These are phyloP conservation scores for Cotesia typhae DNA, from an alignment of 1,140 invertebrate genomes.

Conservation along the genomic window DNA sequence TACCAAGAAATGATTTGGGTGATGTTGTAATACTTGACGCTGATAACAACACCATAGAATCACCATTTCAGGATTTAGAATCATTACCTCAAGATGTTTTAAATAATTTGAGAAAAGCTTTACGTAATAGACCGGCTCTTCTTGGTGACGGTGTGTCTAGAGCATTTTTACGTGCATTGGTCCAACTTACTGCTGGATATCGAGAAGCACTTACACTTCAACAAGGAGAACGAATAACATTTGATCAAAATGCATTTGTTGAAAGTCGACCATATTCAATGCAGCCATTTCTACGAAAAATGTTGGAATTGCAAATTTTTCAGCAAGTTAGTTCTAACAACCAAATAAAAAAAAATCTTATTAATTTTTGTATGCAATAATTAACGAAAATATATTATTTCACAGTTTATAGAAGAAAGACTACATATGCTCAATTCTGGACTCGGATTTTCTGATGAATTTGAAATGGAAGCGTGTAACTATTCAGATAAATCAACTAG, in stretches of 20 bases:
- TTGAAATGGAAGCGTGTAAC: slow-evolving; percentile 88
- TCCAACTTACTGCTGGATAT: slow-evolving; percentile 92
- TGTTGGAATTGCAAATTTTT: slow-evolving; percentile 94
- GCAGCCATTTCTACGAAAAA: slow-evolving; percentile 88
- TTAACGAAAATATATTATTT: neutral
- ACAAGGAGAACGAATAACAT: slow-evolving; percentile 84
- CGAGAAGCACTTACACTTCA: slow-evolving; percentile 87
- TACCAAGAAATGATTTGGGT: slow-evolving; percentile 80
- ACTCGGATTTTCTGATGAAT: slow-evolving; percentile 90
- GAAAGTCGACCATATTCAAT: slow-evolving; percentile 81
- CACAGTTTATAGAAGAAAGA: slow-evolving; percentile 91
- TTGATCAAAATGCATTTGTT: slow-evolving; percentile 86
- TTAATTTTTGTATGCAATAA: neutral
- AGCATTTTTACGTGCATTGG: slow-evolving; percentile 88
- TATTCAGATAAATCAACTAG: slow-evolving; percentile 84
- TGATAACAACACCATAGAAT: slow-evolving; percentile 84
- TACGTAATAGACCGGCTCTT: slow-evolving; percentile 74
- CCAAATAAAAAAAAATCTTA: neutral
- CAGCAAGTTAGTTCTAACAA: slow-evolving; percentile 74
- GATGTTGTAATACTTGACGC: slow-evolving; percentile 93
- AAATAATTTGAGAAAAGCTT: slow-evolving; percentile 75
- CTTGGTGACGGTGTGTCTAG: slow-evolving; percentile 90
- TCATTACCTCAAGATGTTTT: slow-evolving; percentile 84
- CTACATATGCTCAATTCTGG: slow-evolving; percentile 89
- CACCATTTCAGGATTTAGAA: slow-evolving; percentile 89